Percentiles rank a stretch among this genome's conserved stretches.
These are phyloP conservation scores for Hemitrygon akajei DNA, from an alignment of 2,797 vertebrate species.

Conservation along the genomic window DNA sequence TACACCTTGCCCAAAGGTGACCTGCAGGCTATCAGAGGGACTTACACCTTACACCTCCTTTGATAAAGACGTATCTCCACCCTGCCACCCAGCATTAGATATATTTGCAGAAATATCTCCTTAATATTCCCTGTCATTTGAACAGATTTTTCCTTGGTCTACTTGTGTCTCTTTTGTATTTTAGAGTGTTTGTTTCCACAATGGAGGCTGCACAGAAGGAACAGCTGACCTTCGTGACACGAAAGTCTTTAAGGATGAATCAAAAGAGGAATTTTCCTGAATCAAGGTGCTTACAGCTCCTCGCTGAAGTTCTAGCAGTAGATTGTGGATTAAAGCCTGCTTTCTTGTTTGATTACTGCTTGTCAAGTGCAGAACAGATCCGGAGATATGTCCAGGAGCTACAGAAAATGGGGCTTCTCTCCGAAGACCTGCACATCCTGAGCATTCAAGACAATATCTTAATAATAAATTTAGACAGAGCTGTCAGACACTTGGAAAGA, in stretches of 20 bases:
- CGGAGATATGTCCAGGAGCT: constrained; percentile 63
- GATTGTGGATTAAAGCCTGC: constrained; percentile 75
- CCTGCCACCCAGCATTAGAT: background rate
- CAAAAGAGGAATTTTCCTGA: constrained; percentile 54
- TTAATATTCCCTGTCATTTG: background rate
- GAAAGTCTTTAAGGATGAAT: constrained; percentile 46
- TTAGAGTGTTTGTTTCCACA: background rate
- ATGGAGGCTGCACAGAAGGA: constrained; percentile 43
- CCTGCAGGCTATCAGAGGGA: no score
- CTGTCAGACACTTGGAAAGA: constrained; percentile 50
- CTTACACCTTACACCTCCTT: no score
- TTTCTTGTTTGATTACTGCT: constrained; percentile 71
- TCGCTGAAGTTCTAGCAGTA: constrained; percentile 71
- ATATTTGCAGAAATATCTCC: background rate
- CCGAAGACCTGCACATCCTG: constrained; percentile 58
- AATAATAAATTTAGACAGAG: constrained; percentile 57
- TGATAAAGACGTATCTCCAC: no score
- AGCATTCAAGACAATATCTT: constrained; percentile 59
- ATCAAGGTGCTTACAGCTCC: constrained; percentile 63
- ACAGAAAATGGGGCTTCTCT: constrained; percentile 55
- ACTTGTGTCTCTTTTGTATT: background rate
- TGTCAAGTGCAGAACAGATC: constrained; percentile 59
- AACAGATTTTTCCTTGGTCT: background rate
- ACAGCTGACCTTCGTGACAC: constrained; percentile 55
- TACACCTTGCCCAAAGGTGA: no score